These are phyloP conservation scores for Callipepla californica DNA, from an alignment of 2,113 vertebrate genomes.

Conservation along the genomic window DNA sequence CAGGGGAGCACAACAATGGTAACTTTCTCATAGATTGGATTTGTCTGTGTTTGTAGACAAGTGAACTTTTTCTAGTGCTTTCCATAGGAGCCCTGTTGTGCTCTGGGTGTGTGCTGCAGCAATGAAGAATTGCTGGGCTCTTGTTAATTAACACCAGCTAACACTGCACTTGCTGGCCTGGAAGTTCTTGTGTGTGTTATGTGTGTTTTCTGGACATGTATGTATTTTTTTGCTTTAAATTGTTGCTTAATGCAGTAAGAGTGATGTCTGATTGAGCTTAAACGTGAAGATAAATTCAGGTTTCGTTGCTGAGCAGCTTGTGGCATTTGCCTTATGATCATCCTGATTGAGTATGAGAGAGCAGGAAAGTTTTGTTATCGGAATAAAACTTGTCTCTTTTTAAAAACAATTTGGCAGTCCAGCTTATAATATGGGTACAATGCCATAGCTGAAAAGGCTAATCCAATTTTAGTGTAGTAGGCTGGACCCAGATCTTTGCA, in stretches of 20 bases:
- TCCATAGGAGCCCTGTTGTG: not conserved
- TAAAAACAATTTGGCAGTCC: not conserved
- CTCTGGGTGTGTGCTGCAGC: not conserved
- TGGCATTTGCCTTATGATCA: not conserved
- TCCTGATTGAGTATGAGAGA: not conserved
- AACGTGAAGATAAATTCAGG: not conserved
- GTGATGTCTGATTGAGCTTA: not conserved
- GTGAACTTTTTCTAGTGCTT: not conserved
- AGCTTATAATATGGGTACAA: not conserved
- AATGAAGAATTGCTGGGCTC: not conserved
- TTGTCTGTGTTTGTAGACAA: not conserved
- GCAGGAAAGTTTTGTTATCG: not conserved
- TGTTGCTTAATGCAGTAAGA: not conserved
- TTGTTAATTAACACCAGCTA: not conserved
- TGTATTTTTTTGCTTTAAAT: not conserved
- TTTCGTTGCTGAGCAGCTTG: not conserved
- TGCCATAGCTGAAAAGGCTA: not conserved
- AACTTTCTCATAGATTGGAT: conserved; percentile 20
- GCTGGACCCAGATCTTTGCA: not conserved
- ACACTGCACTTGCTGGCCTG: not conserved
- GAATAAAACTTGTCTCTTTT: not conserved
- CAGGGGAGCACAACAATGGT: conserved; percentile 78
- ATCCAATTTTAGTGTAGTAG: not conserved
- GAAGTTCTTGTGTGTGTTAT: not conserved
- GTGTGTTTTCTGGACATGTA: not conserved